These are phyloP conservation scores for Chorisops tibialis DNA, from an alignment of 2,888 invertebrate species.

Conservation along the genomic window DNA sequence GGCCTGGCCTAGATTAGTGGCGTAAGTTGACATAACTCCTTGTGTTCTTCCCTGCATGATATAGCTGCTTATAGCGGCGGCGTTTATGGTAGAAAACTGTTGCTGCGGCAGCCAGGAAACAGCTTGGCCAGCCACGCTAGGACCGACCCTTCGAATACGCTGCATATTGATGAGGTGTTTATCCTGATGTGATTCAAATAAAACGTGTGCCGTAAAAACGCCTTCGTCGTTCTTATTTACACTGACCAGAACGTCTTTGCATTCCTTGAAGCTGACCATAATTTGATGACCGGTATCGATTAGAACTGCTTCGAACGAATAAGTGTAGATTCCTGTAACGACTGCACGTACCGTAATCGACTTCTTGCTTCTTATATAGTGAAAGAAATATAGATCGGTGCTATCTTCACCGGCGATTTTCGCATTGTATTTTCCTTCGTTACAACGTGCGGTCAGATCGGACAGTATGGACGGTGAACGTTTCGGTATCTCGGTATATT, in stretches of 20 bases:
- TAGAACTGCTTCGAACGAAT: conserved; percentile 76
- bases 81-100: too few species aligned
- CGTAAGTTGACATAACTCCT: too few species aligned
- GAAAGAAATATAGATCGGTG: conserved; percentile 73
- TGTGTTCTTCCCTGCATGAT: too few species aligned
- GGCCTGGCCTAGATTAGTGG: too few species aligned
- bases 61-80: too few species aligned
- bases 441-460: conserved; percentile 71
- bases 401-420: conserved; percentile 82
- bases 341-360: conserved; percentile 70
- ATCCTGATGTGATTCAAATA: background rate
- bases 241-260: background rate
- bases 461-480: conserved; percentile 58
- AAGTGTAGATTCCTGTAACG: conserved; percentile 74
- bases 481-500: conserved; percentile 56
- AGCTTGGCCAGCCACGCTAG: too few species aligned
- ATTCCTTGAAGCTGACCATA: background rate
- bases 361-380: conserved; percentile 65
- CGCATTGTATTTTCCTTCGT: conserved; percentile 79
- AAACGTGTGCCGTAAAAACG: background rate
- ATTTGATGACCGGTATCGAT: conserved; percentile 62
- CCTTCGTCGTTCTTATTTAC: background rate
- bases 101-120: too few species aligned
- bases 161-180: too few species aligned
- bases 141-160: too few species aligned